Percentiles rank a stretch among this genome's conserved stretches.
These are phyloP conservation scores for Talpa occidentalis DNA, from an alignment of 2,113 vertebrate genomes.

Conservation along the genomic window DNA sequence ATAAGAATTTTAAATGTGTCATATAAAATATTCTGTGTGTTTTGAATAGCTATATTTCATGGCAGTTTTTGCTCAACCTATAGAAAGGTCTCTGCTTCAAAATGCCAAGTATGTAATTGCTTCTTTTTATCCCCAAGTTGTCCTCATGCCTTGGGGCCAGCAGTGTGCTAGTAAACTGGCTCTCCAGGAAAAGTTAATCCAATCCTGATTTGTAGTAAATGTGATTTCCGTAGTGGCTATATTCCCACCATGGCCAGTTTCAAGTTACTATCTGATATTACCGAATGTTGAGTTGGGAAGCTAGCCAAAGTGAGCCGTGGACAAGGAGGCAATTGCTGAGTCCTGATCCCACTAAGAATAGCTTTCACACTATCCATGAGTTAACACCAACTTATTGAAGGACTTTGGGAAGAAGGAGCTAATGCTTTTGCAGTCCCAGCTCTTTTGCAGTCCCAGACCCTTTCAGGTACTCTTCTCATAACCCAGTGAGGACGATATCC, in stretches of 20 bases:
- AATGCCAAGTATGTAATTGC: not conserved
- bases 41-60: constrained; percentile 21
- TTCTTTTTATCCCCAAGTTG: constrained; percentile 37
- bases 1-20: constrained; percentile 37
- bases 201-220: constrained; percentile 28
- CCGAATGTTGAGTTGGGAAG: not conserved
- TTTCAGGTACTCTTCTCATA: not conserved
- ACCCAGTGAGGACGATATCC: not conserved
- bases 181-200: constrained; percentile 36
- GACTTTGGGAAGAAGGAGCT: constrained; percentile 4
- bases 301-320: not conserved
- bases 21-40: constrained; percentile 34
- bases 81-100: constrained; percentile 29
- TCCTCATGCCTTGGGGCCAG: not conserved
- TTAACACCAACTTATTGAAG: not conserved
- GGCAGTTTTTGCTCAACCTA: constrained; percentile 14
- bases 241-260: constrained; percentile 3
- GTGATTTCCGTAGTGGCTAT: constrained; percentile 13
- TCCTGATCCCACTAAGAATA: not conserved
- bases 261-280: constrained; percentile 32
- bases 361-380: not conserved
- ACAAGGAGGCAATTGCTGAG: constrained; percentile 8
- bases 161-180: constrained; percentile 17
- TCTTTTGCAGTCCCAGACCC: not conserved
- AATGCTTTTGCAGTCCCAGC: not conserved